Base-by-base conservation (phyloP, 2,113 vertebrate genomes). In the Siniperca knerii region DNA sequence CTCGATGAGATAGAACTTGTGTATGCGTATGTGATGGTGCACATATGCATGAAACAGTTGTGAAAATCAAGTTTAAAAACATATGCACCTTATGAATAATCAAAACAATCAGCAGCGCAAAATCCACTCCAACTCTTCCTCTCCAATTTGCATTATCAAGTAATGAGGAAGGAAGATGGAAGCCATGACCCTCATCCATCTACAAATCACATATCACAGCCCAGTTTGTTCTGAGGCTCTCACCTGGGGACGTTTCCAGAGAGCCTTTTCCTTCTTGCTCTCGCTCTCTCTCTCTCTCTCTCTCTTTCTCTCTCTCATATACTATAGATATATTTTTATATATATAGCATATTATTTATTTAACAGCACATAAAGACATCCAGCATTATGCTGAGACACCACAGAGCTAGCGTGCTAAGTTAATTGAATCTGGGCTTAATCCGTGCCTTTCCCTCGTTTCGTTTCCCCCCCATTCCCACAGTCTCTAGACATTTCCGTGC, bases 351-450 rank as follows among this genome's bases (percentile, higher is more conserved):
- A 81, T 87, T 87, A 92, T 94, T 94, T 92, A 92, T 90, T 71
- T 80, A 89, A 88, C 79, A 90, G 81, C 2, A 18, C 89, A 85
- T 84, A 60, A 83, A 92, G 90, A 94, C 90, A 92, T 93, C 83
- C 80, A 84, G 70, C 76, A 81, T 92, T 92, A 29, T 29, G 29
- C 29, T 29, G 29, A 29, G 89, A 93, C 91, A 82, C 91, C 46
- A 16, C 75, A 68, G 89, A 87, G 90, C 87, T 82, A 88, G 81
- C 67, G 46, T 79, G 76, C 82, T 83, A 89, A 92, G 78, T 92
- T 94, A 95, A 95, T 95, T 95, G 91, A 95, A 95, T 94, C 85
- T 79, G 46, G 81, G 89, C 79, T 91, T 95, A 95, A 95, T 94
- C 92, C 89, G 75, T 69, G 83, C 71, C 61, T 80, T 79, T 87